Base-by-base conservation (phyloP, 2,888 invertebrate genomes). In the Lasioglossum leucozonium region DNA sequence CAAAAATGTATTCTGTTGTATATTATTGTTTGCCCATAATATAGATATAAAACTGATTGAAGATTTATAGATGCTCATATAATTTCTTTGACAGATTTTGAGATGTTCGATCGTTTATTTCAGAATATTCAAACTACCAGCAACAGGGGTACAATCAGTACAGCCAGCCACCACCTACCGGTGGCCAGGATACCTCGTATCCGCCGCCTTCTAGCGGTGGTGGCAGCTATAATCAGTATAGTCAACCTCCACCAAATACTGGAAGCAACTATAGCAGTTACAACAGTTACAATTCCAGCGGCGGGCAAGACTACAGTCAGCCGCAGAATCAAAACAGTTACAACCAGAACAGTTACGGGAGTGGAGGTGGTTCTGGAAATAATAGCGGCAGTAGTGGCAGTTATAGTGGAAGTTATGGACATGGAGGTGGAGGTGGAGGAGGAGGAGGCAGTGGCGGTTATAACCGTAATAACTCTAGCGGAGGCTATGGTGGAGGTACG, bases 301-400 rank as follows among this genome's bases (percentile, higher is more conserved):
- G 91, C 47, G 87, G 90, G 22, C 91, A 86, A 86, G 94, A 94
- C 72, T 94, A 94, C 58, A 91, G 85, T 81, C 93, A 91, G 42
- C 72, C 92, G 0, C 93, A 92, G 62, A 90, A 79, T 67, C 94
- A 94, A 74, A 91, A 93, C 30, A 88, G 90, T 71, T 95, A 94
- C 81, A 91, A 90, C 55, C 94, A 94, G 77, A 91, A 92, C 62
- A 92, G 88, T 84, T 93, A 94, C 55, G 91, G 93, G 5, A 85
- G 90, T 30, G 89, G 95, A 94, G 88, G 91, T 47, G 89, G 95
- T 95, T 95, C 96, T 73, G 94, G 94, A 93, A 93, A 96, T 95
- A 90, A 96, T 79, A 92, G 96, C 94, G 88, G 96, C 37, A 87
- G 92, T 42, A 88, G 96, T 40, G 89, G 96, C 95, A 95, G 96